A percentile compares a stretch with the other conserved stretches of the same genome.
phyloP scores from a whole-genome alignment of 2,113 vertebrate species.

The Ameiurus melas region DNA sequence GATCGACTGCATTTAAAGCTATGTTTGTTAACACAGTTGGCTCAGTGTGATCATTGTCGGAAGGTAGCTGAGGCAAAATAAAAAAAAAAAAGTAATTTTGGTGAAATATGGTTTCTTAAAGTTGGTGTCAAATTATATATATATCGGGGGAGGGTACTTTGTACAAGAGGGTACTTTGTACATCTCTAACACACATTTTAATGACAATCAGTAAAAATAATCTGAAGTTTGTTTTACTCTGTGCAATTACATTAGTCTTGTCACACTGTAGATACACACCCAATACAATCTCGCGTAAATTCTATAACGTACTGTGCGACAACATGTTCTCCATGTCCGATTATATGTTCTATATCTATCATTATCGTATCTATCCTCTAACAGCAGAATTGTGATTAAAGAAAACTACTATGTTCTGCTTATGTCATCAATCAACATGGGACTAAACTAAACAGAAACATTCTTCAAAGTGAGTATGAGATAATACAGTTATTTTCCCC shows the following conservation, averaged over 20 bases:
- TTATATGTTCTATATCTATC: background rate
- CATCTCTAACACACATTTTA: background rate
- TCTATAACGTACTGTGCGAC: background rate
- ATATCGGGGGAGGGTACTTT: too few relatives aligned
- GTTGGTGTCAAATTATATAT: too few relatives aligned
- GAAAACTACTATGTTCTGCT: background rate
- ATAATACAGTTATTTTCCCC: background rate
- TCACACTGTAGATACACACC: background rate
- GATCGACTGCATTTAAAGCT: too few relatives aligned
- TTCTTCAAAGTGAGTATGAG: background rate
- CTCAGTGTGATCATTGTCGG: background rate
- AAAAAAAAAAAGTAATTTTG: too few relatives aligned
- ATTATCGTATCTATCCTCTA: background rate
- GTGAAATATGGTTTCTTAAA: too few relatives aligned
- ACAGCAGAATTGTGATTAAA: background rate
- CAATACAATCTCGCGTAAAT: background rate
- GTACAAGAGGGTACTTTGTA: too few relatives aligned
- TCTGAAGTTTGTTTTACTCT: too few relatives aligned
- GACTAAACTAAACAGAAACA: background rate
- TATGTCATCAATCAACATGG: background rate
- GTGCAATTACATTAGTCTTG: background rate
- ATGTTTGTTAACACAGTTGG: too few relatives aligned
- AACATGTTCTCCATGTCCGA: background rate
- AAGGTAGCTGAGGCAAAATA: too few relatives aligned
- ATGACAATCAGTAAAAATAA: background rate